phyloP scores from a whole-genome alignment of 2,113 vertebrate species.

The Oryzias woworae region DNA sequence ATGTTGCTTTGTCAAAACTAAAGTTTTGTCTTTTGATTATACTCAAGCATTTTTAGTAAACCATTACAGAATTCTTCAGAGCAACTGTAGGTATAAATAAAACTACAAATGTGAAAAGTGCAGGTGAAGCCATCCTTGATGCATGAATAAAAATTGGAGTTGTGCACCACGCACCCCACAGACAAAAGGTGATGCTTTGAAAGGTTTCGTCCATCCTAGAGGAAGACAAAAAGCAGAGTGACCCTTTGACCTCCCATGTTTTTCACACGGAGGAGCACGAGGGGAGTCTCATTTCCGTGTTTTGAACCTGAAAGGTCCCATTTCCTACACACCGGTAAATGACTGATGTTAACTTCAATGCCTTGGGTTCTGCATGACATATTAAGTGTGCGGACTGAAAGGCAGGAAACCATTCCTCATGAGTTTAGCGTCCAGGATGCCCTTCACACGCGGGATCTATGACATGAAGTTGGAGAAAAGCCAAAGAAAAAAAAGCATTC shows the following conservation, averaged over 20 bases:
- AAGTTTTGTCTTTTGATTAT: too few relatives aligned
- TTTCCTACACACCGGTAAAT: slow-evolving; percentile 44
- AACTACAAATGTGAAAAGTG: too few relatives aligned
- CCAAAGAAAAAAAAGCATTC: not conserved
- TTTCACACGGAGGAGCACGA: slow-evolving; percentile 22
- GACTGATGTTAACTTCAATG: slow-evolving; percentile 47
- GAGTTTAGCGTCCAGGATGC: not conserved
- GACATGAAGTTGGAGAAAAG: not conserved
- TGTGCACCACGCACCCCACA: not conserved
- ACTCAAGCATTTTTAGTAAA: too few relatives aligned
- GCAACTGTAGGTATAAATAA: too few relatives aligned
- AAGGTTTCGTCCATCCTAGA: slow-evolving; percentile 14
- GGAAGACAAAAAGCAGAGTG: slow-evolving; percentile 23
- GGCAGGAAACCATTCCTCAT: slow-evolving; percentile 4
- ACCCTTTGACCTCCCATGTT: slow-evolving; percentile 35
- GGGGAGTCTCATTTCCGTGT: slow-evolving; percentile 31
- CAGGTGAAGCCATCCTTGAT: too few relatives aligned
- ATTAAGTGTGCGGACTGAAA: not conserved
- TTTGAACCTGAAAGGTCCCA: slow-evolving; percentile 37
- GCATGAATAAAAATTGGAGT: not conserved
- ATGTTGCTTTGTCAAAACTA: too few relatives aligned
- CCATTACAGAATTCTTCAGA: too few relatives aligned
- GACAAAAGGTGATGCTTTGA: slow-evolving; percentile 12
- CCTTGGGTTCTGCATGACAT: slow-evolving; percentile 22
- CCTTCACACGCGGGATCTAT: not conserved